Evolutionary conservation across 2,113 vertebrate species (phyloP), one percentile per base, ranked within the genome.

Genomic region (Siphamia tubifer): DNA sequence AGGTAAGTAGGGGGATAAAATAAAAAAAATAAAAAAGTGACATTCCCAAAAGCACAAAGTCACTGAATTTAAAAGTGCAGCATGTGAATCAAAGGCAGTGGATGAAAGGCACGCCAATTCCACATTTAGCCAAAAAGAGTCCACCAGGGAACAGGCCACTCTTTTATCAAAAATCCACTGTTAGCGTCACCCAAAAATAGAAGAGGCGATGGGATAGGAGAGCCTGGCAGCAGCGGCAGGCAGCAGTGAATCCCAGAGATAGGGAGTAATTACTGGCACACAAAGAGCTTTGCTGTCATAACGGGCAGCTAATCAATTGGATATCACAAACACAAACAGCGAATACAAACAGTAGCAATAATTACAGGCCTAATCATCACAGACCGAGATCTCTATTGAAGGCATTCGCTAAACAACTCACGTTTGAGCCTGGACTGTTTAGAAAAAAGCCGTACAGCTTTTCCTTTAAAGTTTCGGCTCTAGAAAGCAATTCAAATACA

Each of bases 41-140:
- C 1, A 12, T 32, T 79, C 77, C 67, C 74, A 65, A 74, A 72
- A 74, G 77, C 72, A 45, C 47, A 28, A 30, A 81, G 68, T 57
- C 53, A 36, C 58, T 58, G 49, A 38, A 83, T 76, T 72, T 84
- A 45, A 63, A 75, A 75, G 32, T 31, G 60, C 15, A 0, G 51
- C 10, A 13, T 30, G 16, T 17, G 34, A 83, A 69, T 84, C 83
- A 87, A 86, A 87, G 73, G 68, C 45, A 79, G 32, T 53, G 53
- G 83, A 89, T 90, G 56, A 89, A 87, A 87, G 82, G 63, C 45
- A 49, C 23, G 40, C 57, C 64, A 72, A 73, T 73, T 85, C 74
- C 62, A 86, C 77, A 87, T 89, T 83, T 77, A 87, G 68, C 78
- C 66, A 65, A 78, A 65, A 78, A 74, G 53, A 62, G 64, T 83